Percentiles rank a stretch among this genome's conserved stretches.
Conservation (phyloP, 2,797 vertebrate species). For the Sardinella longiceps region DNA sequence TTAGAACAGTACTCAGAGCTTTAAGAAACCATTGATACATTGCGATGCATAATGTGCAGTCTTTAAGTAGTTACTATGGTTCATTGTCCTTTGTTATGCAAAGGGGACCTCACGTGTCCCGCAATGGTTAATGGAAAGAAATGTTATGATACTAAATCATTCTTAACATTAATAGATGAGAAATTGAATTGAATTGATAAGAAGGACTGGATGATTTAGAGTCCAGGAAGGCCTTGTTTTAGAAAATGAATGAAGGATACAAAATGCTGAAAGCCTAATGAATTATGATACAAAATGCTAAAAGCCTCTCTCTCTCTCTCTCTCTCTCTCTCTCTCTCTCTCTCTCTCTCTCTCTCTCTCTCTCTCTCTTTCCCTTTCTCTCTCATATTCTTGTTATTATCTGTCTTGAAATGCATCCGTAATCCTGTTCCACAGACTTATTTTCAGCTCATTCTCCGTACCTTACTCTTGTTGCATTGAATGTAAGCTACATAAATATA, state of each 20-base stretch:
- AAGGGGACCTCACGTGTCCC: not conserved
- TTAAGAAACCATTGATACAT: not conserved
- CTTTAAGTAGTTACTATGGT: not conserved
- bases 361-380: slow-evolving; percentile 6
- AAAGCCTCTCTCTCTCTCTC: not conserved
- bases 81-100: not conserved
- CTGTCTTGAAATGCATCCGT: no score
- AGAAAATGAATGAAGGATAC: not conserved
- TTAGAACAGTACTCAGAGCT: not conserved
- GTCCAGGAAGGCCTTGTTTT: not conserved
- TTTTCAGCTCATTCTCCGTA: slow-evolving; percentile 25
- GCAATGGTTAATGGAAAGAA: not conserved
- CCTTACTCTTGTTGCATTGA: slow-evolving; percentile 68
- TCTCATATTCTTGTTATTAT: not conserved
- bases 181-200: not conserved
- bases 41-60: not conserved
- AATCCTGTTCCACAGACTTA: slow-evolving; percentile 33
- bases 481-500: slow-evolving; percentile 76
- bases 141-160: not conserved
- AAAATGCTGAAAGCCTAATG: not conserved
- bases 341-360: slow-evolving; percentile 26
- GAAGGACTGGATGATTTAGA: not conserved
- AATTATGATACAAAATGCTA: not conserved
- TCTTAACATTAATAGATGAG: not conserved
- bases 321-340: slow-evolving; percentile 24